A percentile compares a stretch with the other conserved stretches of the same genome.
These are phyloP conservation scores for Pomacea canaliculata DNA, from an alignment of 2,888 invertebrate genomes.

Conservation along the genomic window DNA sequence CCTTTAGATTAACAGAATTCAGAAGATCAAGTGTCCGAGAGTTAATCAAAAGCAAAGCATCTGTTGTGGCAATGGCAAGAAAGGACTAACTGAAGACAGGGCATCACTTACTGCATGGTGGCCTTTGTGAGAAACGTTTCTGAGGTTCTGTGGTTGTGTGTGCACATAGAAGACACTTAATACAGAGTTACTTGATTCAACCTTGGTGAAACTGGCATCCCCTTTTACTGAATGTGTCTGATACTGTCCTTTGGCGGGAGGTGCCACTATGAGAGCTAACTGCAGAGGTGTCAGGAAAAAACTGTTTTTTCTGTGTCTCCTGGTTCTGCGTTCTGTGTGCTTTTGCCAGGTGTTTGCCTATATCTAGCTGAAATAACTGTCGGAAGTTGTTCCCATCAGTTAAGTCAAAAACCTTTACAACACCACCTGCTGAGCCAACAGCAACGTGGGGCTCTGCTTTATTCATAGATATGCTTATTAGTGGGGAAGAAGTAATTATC, in stretches of 20 bases:
- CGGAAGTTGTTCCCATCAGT: conserved; percentile 63
- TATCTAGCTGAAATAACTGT: conserved; percentile 58
- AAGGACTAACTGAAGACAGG: conserved; percentile 31
- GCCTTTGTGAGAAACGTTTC: neutral
- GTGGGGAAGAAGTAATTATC: conserved; percentile 62
- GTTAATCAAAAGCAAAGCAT: conserved; percentile 55
- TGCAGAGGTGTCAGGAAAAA: neutral
- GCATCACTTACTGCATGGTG: conserved; percentile 14
- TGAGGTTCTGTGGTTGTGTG: neutral
- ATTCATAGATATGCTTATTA: conserved; percentile 63
- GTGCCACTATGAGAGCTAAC: neutral
- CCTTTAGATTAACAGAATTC: conserved; percentile 47
- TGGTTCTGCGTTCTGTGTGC: conserved; percentile 31
- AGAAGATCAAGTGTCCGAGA: conserved; percentile 55
- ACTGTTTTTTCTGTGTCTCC: neutral
- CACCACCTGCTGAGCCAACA: conserved; percentile 63
- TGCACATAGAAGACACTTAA: conserved; percentile 16
- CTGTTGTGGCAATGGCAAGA: conserved; percentile 57
- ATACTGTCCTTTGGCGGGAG: neutral
- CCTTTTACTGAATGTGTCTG: neutral
- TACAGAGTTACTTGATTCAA: conserved; percentile 17
- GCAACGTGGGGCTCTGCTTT: conserved; percentile 52
- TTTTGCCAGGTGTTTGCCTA: conserved; percentile 47
- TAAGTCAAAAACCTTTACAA: conserved; percentile 59
- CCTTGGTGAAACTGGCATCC: neutral